Evolutionary conservation across 2,113 vertebrate species (phyloP), one percentile per base, ranked within the genome.

Genomic region (Corythoichthys intestinalis): DNA sequence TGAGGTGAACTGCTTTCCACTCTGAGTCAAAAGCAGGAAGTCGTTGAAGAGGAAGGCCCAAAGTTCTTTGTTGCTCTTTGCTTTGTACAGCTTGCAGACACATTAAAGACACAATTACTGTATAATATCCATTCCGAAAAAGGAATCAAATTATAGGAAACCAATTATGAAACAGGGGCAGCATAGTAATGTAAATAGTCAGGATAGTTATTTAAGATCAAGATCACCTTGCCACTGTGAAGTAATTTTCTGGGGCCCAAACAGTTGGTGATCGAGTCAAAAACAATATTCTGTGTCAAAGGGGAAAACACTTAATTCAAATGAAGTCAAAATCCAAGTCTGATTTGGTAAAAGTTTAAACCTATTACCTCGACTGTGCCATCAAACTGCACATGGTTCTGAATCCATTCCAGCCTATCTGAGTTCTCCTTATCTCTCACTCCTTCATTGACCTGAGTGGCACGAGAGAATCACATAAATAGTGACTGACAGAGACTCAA

Each of bases 211-310:
- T 48, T 48, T 15, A 37, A 57, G 12, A 37, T 57, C 56, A 34
- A 50, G 73, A 78, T 82, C 67, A 89, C 89, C 74, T 96, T 98
- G 5, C 97, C 96, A 0, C 94, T 96, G 87, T 98, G 94, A 76
- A 98, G 85, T 35, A 99, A 91, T 38, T 96, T 98, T 72, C 97
- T 93, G 41, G 96, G 96, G 2, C 97, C 97, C 93, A 99, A 83
- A 85, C 95, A 97, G 91, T 98, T 98, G 64, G 97, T 99, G 44
- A 98, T 91, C 53, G 97, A 98, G 90, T 97, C 95, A 86, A 99
- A 99, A 65, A 93, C 85, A 0, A 96, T 83, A 91, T 96, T 91
- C 97, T 99, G 78, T 41, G 74, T 72, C 85, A 67, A 50, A 46
- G 48, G 0, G 65, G 1, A 6, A 10, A 46, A 20, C 7, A 4